Conservation (phyloP, 2,797 vertebrate species). For the Enteromius paludinosus region DNA sequence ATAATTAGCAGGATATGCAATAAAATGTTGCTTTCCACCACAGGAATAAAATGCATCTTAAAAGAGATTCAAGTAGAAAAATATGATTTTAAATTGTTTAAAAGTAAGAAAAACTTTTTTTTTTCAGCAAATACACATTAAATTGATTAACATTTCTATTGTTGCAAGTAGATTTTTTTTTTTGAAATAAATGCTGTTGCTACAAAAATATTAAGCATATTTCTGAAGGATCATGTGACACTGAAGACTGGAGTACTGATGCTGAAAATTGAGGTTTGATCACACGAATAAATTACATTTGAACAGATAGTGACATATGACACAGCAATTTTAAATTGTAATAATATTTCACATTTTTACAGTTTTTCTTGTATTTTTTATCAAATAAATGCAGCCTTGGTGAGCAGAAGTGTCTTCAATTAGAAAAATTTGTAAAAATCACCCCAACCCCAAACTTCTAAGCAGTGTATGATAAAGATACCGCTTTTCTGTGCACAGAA, state of each 20-base stretch:
- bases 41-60: too few relatives aligned
- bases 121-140: background rate
- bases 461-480: too few relatives aligned
- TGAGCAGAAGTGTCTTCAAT: background rate
- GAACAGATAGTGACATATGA: background rate
- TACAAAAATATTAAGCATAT: background rate
- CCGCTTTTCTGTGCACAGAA: background rate
- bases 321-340: background rate
- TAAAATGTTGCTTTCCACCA: background rate
- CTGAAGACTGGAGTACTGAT: background rate
- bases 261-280: background rate
- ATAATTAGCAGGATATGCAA: background rate
- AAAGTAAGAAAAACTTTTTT: too few relatives aligned
- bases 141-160: background rate
- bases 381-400: background rate
- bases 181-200: background rate
- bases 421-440: background rate
- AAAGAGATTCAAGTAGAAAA: too few relatives aligned
- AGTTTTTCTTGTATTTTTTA: background rate
- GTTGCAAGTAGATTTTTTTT: background rate
- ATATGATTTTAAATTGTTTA: too few relatives aligned
- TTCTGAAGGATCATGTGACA: slow-evolving; percentile 4
- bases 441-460: background rate
- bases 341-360: background rate
- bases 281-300: background rate